phyloP scores from a whole-genome alignment of 2,888 invertebrate species.

The Smittia sp. region DNA sequence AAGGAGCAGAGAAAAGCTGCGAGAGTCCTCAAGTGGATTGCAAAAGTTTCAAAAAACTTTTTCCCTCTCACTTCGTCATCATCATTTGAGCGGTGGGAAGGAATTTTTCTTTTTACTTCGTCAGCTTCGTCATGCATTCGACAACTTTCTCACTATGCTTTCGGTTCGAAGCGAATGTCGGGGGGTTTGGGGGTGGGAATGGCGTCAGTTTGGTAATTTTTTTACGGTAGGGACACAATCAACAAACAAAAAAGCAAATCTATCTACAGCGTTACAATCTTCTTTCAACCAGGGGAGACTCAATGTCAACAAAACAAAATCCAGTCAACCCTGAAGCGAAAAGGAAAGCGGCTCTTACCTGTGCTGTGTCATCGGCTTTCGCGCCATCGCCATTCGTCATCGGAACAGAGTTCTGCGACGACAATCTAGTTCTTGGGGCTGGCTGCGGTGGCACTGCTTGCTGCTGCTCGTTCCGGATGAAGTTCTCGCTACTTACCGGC shows the following conservation, averaged over 20 bases:
- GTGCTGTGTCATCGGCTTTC: conserved; percentile 51
- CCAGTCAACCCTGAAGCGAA: neutral
- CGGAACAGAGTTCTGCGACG: conserved; percentile 57
- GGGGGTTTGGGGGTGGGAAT: no score
- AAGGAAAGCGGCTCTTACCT: conserved; percentile 50
- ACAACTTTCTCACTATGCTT: neutral
- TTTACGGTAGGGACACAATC: neutral
- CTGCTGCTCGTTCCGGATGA: conserved; percentile 41
- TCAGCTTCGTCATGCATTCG: conserved; percentile 13
- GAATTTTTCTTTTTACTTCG: neutral
- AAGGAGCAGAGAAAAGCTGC: no score
- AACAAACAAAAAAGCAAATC: conserved; percentile 1
- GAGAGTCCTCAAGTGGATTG: no score
- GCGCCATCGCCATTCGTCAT: conserved; percentile 44
- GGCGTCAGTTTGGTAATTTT: no score
- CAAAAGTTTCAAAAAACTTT: no score
- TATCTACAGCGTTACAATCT: neutral
- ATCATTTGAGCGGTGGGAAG: neutral
- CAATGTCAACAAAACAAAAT: no score
- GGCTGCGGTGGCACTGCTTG: conserved; percentile 50
- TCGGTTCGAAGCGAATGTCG: no score
- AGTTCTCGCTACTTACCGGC: conserved; percentile 25
- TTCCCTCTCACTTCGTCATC: no score
- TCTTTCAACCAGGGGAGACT: no score
- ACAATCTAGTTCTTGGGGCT: conserved; percentile 52